A percentile compares a stretch with the other conserved stretches of the same genome.
phyloP scores from a whole-genome alignment of 2,797 vertebrate genomes.

The Botia kubotai region DNA sequence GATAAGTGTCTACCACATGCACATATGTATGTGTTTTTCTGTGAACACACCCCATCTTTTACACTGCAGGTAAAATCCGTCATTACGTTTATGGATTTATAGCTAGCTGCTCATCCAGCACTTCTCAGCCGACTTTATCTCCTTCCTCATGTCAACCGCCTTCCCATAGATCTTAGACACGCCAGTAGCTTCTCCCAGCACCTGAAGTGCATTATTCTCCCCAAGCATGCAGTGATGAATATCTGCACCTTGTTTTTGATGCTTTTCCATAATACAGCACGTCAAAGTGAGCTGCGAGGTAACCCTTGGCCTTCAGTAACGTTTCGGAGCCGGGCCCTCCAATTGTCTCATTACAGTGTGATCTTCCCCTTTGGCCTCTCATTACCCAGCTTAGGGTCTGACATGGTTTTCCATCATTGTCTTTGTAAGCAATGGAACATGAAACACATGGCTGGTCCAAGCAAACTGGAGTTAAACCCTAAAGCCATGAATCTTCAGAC shows the following conservation, averaged over 20 bases:
- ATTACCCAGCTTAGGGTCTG: not conserved
- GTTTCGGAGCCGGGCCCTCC: not conserved
- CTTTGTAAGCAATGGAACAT: not conserved
- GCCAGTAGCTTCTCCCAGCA: slow-evolving; percentile 54
- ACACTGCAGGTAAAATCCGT: slow-evolving; percentile 15
- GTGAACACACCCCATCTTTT: not conserved
- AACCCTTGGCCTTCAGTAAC: not conserved
- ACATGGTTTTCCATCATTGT: slow-evolving; percentile 13
- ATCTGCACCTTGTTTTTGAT: slow-evolving; percentile 61
- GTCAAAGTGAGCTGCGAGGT: not conserved
- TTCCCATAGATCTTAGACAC: slow-evolving; percentile 56
- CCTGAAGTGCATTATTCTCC: slow-evolving; percentile 69
- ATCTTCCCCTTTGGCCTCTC: slow-evolving; percentile 14
- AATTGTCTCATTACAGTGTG: slow-evolving; percentile 15
- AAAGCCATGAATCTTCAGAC: slow-evolving; percentile 27
- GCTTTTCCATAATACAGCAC: slow-evolving; percentile 41
- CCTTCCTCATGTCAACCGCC: slow-evolving; percentile 45
- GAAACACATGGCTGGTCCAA: not conserved
- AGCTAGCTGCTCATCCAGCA: not conserved
- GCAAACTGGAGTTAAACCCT: not conserved
- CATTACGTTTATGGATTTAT: slow-evolving; percentile 32
- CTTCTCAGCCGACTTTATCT: slow-evolving; percentile 33
- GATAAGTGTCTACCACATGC: not conserved
- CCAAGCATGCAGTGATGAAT: slow-evolving; percentile 51
- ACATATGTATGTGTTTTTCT: not conserved